Percentiles rank a stretch among this genome's conserved stretches.
phyloP scores from a whole-genome alignment of 2,797 vertebrate genomes.

The Pseudomugil gertrudae region DNA sequence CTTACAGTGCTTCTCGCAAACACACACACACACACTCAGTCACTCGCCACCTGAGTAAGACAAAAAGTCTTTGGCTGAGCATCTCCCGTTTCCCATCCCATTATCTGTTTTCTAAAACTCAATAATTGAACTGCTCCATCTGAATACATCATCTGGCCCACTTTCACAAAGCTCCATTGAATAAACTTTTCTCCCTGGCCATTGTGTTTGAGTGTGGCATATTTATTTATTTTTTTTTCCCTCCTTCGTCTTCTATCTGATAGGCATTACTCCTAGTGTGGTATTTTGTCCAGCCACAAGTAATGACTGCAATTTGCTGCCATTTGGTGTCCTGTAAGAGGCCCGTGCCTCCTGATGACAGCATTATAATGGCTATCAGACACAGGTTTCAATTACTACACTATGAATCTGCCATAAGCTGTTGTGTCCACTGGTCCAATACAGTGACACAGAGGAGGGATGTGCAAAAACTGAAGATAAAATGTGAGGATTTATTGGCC shows the following conservation, averaged over 20 bases:
- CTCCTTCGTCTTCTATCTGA: constrained; percentile 37
- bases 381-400: constrained; percentile 67
- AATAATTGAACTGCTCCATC: constrained; percentile 78
- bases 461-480: constrained; percentile 12
- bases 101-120: constrained; percentile 79
- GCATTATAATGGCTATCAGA: constrained; percentile 70
- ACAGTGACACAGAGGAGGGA: constrained; percentile 34
- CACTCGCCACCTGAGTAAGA: constrained; percentile 56
- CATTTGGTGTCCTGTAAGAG: constrained; percentile 71
- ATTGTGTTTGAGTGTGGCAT: constrained; percentile 62
- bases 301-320: constrained; percentile 76
- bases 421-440: constrained; percentile 57
- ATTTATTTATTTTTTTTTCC: constrained; percentile 32
- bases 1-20: constrained; percentile 44
- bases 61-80: constrained; percentile 64
- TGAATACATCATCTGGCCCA: constrained; percentile 71
- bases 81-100: constrained; percentile 66
- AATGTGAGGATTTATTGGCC: constrained; percentile 5
- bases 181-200: constrained; percentile 63
- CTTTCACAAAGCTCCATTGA: constrained; percentile 66
- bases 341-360: constrained; percentile 60
- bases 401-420: constrained; percentile 69
- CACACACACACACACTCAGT: constrained; percentile 19
- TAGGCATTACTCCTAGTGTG: constrained; percentile 57
- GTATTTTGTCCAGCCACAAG: constrained; percentile 68